Evolutionary conservation across 2,113 vertebrate species (phyloP).

Genomic region (Pelvicachromis taeniatus): DNA sequence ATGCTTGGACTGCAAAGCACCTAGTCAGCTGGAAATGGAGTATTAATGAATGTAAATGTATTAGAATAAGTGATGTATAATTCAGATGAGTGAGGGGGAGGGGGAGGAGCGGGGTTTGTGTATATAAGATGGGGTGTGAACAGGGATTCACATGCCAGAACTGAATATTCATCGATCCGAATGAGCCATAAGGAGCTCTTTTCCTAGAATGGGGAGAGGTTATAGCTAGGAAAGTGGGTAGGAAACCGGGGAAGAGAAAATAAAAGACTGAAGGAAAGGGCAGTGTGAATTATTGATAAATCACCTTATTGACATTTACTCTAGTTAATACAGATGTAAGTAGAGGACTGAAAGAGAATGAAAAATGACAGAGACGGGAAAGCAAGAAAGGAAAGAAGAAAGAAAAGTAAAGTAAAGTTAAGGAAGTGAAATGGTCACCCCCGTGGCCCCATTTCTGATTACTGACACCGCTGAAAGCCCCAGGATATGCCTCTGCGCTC

Average conservation of each 20-base stretch:
- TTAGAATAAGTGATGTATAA: slow-evolving; percentile 70
- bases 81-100: slow-evolving; percentile 40
- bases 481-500: slow-evolving; percentile 42
- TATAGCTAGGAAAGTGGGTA: slow-evolving; percentile 3
- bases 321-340: slow-evolving; percentile 29
- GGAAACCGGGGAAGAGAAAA: background rate
- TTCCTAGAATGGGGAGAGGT: slow-evolving; percentile 8
- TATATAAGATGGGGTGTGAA: slow-evolving; percentile 47
- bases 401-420: slow-evolving; percentile 12
- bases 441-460: slow-evolving; percentile 37
- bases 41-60: slow-evolving; percentile 74
- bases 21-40: slow-evolving; percentile 64
- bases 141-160: slow-evolving; percentile 43
- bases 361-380: background rate
- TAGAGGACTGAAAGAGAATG: background rate
- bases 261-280: slow-evolving; percentile 22
- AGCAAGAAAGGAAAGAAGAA: background rate
- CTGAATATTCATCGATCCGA: slow-evolving; percentile 63
- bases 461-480: slow-evolving; percentile 37
- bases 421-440: slow-evolving; percentile 35
- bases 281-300: slow-evolving; percentile 45
- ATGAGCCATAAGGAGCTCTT: slow-evolving; percentile 28
- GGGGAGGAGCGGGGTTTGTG: background rate
- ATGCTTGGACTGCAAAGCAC: slow-evolving; percentile 59
- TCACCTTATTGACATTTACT: slow-evolving; percentile 47